Conservation (phyloP, 1,140 invertebrate species). For the Agrypnia vestita region DNA sequence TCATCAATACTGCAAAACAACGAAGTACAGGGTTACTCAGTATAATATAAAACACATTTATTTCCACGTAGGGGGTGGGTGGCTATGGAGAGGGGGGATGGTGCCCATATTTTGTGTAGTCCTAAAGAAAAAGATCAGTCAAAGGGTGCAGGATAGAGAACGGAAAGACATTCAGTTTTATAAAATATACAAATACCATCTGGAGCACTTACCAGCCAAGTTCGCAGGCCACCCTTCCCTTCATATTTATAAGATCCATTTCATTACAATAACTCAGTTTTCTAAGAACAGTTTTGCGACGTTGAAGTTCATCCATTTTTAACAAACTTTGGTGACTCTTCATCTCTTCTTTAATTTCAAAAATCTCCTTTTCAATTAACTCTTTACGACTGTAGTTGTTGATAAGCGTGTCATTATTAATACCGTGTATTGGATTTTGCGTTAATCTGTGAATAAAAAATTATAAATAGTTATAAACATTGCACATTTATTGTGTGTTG, state of each 20-base stretch:
- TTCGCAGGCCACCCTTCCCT: conserved; percentile 98
- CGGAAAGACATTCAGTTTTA: too few relatives aligned
- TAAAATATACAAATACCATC: too few relatives aligned
- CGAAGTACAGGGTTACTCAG: not conserved
- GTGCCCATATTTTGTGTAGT: too few relatives aligned
- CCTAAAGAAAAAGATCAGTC: too few relatives aligned
- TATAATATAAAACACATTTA: too few relatives aligned
- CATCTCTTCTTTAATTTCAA: conserved; percentile 42
- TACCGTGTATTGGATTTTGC: conserved; percentile 13
- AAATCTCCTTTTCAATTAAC: conserved; percentile 34
- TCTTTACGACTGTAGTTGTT: conserved; percentile 25
- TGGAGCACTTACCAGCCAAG: conserved; percentile 81
- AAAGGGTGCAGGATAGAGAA: too few relatives aligned
- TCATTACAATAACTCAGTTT: conserved; percentile 94
- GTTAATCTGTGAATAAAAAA: conserved; percentile 10
- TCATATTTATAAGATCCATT: conserved; percentile 95
- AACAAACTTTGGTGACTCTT: conserved; percentile 13
- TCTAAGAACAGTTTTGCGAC: conserved; percentile 92
- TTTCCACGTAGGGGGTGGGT: too few relatives aligned
- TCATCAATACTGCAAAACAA: conserved; percentile 87
- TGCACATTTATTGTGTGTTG: too few relatives aligned
- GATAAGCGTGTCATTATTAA: not conserved
- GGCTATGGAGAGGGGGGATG: too few relatives aligned
- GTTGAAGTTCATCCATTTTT: conserved; percentile 93
- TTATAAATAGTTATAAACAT: not conserved